Conservation (phyloP, 2,888 invertebrate species). For the Andrena hattorfiana region DNA sequence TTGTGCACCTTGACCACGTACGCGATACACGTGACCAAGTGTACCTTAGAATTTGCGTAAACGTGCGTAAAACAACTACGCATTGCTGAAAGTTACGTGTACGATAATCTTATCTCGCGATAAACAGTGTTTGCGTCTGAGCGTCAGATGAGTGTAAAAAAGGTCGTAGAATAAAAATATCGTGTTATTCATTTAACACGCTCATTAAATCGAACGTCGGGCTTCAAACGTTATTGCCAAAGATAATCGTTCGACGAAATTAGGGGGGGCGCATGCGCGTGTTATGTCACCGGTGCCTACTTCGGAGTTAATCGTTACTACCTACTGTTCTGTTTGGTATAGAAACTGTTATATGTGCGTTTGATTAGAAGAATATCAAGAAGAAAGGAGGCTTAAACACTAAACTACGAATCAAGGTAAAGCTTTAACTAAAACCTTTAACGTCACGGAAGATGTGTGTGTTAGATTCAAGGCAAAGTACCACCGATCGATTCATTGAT, state of each 20-base stretch:
- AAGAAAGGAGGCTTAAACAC: neutral
- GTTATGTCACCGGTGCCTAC: constrained; percentile 46
- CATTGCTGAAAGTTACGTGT: neutral
- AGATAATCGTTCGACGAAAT: constrained; percentile 3
- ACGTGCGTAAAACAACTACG: constrained; percentile 19
- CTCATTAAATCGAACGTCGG: neutral
- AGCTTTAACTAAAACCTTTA: neutral
- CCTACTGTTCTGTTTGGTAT: constrained; percentile 26
- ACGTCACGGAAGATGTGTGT: neutral
- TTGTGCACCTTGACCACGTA: constrained; percentile 10
- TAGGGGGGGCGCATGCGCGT: constrained; percentile 59
- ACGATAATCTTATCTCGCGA: neutral
- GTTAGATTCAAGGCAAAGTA: neutral
- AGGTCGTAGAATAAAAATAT: constrained; percentile 21
- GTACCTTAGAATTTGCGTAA: constrained; percentile 31
- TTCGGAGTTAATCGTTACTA: constrained; percentile 44
- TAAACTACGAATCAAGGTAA: constrained; percentile 31
- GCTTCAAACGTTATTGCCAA: constrained; percentile 23
- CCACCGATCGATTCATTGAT: constrained; percentile 22
- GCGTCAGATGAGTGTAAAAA: neutral
- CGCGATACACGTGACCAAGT: neutral
- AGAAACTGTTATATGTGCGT: constrained; percentile 23
- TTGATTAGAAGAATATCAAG: neutral
- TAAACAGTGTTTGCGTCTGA: neutral
- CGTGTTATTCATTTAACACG: neutral